Conservation (phyloP, 1,140 invertebrate genomes). For the Brachionus asplanchnoidis region DNA sequence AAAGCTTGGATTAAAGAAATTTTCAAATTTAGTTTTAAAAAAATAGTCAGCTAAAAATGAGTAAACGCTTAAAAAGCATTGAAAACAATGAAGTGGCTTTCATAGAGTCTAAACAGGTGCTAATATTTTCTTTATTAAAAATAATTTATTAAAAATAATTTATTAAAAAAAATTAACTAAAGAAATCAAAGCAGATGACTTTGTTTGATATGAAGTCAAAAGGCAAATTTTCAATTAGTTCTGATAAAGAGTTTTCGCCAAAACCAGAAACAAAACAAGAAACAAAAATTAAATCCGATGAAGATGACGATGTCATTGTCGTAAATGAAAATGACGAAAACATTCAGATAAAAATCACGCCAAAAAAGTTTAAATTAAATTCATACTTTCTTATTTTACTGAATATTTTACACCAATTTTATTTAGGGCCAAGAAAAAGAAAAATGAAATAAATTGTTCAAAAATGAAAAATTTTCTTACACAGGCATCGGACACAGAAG, state of each 20-base stretch:
- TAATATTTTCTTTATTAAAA: not conserved
- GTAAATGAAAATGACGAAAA: not conserved
- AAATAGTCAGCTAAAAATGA: not conserved
- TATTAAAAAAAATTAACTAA: no score
- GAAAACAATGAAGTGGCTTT: not conserved
- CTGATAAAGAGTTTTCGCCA: not conserved
- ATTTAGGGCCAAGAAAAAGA: not conserved
- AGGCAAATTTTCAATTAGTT: not conserved
- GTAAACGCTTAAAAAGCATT: not conserved
- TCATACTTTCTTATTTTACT: not conserved
- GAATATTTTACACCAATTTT: not conserved
- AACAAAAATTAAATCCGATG: not conserved
- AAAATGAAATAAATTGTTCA: not conserved
- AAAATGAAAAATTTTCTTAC: not conserved
- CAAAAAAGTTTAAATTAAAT: not conserved
- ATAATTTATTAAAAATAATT: not conserved
- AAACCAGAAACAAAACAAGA: not conserved
- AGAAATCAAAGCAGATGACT: not conserved
- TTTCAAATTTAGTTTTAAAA: not conserved
- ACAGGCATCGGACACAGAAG: not conserved
- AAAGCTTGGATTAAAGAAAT: not conserved
- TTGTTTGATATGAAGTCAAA: slow-evolving; percentile 25
- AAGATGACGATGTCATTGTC: not conserved
- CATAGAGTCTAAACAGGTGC: not conserved
- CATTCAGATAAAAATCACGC: not conserved